phyloP scores from a whole-genome alignment of 2,888 invertebrate species.

The Caenorhabditis japonica region DNA sequence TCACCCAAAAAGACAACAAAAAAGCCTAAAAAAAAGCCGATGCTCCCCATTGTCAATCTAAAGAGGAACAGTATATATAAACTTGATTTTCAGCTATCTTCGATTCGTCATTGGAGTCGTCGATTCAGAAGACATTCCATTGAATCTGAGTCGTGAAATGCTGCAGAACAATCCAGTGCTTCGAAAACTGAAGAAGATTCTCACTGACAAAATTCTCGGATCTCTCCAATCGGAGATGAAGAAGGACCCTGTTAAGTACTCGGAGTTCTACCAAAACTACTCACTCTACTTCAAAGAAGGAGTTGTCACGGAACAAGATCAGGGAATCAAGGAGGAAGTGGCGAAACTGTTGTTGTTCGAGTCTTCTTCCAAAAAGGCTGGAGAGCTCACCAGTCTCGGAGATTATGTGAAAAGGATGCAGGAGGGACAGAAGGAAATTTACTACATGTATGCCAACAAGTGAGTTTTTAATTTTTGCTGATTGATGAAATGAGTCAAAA shows the following conservation, averaged over 20 bases:
- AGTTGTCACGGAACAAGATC: constrained; percentile 87
- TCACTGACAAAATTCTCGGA: constrained; percentile 83
- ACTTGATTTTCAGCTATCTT: constrained; percentile 87
- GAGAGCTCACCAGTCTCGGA: constrained; percentile 81
- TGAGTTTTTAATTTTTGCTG: constrained; percentile 79
- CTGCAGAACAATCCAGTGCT: constrained; percentile 93
- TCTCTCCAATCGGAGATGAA: constrained; percentile 82
- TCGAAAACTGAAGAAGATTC: constrained; percentile 87
- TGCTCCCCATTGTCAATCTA: too few relatives aligned
- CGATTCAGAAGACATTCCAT: constrained; percentile 97
- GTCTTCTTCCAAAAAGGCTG: constrained; percentile 83
- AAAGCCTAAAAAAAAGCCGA: too few relatives aligned
- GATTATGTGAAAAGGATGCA: constrained; percentile 87
- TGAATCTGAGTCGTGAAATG: constrained; percentile 94
- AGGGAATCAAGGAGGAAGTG: constrained; percentile 90
- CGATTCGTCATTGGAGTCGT: constrained; percentile 95
- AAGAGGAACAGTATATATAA: too few relatives aligned
- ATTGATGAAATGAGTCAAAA: too few relatives aligned
- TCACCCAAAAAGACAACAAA: too few relatives aligned
- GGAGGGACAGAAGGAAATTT: constrained; percentile 88
- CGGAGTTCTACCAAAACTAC: constrained; percentile 91
- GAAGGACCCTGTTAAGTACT: constrained; percentile 87
- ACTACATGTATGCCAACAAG: constrained; percentile 93
- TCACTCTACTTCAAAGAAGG: constrained; percentile 94
- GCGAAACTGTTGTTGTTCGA: constrained; percentile 91